Percentiles rank a stretch among this genome's conserved stretches.
phyloP scores from a whole-genome alignment of 2,113 vertebrate species.

The Bucco capensis region DNA sequence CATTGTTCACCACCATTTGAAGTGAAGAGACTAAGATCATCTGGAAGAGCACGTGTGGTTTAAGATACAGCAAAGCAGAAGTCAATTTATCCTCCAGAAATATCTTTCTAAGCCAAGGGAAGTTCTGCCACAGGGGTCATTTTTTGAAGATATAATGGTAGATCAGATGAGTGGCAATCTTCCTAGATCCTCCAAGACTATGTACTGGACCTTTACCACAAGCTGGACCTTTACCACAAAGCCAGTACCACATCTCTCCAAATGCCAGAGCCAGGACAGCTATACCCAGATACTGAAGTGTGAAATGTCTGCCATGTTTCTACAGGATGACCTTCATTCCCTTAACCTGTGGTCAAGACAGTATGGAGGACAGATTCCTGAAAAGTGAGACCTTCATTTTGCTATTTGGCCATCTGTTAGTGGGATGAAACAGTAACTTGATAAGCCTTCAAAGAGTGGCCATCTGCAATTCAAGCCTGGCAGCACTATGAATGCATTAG shows the following conservation, averaged over 20 bases:
- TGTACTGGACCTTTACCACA: no score
- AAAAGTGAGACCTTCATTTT: neutral
- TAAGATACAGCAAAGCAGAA: neutral
- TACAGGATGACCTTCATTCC: neutral
- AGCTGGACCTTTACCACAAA: neutral
- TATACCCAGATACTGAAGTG: neutral
- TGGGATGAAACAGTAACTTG: neutral
- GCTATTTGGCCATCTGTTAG: conserved; percentile 33
- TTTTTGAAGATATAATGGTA: neutral
- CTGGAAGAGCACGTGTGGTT: neutral
- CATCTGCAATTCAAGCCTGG: conserved; percentile 22
- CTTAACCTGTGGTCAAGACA: neutral
- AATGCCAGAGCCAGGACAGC: neutral
- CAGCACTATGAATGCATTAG: neutral
- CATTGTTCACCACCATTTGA: neutral
- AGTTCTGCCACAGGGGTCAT: neutral
- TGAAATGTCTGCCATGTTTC: neutral
- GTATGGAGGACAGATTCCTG: neutral
- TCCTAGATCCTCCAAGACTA: neutral
- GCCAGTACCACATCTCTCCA: neutral
- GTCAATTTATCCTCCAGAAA: neutral
- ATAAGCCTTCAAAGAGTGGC: neutral
- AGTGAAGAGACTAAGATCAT: neutral
- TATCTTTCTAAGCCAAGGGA: neutral
- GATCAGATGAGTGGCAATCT: neutral